Conservation (phyloP, 2,888 invertebrate genomes). For the Amorpha juglandis region DNA sequence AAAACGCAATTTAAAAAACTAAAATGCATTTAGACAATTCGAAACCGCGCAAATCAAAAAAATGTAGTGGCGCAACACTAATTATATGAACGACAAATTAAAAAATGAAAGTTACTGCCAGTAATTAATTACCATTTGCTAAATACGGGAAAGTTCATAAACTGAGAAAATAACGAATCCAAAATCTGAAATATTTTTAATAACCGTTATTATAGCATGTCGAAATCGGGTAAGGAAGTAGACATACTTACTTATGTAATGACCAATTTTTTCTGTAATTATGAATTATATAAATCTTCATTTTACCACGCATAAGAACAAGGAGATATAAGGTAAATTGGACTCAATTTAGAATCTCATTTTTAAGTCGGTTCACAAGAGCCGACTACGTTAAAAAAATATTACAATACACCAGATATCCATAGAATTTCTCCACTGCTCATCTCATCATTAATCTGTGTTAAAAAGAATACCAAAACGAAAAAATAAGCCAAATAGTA, state of each 20-base stretch:
- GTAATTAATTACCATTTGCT: constrained; percentile 12
- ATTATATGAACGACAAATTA: constrained; percentile 9
- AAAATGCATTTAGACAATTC: not conserved
- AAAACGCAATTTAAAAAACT: too few relatives aligned
- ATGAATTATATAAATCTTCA: not conserved
- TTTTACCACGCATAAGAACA: not conserved
- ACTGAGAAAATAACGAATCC: not conserved
- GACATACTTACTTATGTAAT: not conserved
- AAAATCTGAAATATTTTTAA: constrained; percentile 9
- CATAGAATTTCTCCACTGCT: too few relatives aligned
- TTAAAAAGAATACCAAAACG: too few relatives aligned
- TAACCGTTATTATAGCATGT: not conserved
- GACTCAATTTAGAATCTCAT: not conserved
- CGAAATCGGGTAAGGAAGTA: not conserved
- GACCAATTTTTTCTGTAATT: not conserved
- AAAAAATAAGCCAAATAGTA: too few relatives aligned
- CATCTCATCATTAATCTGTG: too few relatives aligned
- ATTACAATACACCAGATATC: too few relatives aligned
- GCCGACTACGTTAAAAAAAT: too few relatives aligned
- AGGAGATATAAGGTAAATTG: not conserved
- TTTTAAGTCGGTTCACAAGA: too few relatives aligned
- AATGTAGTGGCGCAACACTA: constrained; percentile 6
- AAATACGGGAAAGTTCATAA: constrained; percentile 3
- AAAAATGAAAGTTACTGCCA: constrained; percentile 11
- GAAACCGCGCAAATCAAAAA: not conserved